Evolutionary conservation across 2,888 invertebrate species (phyloP), one percentile per base, ranked within the genome.

Genomic region (Nomada fucata): DNA sequence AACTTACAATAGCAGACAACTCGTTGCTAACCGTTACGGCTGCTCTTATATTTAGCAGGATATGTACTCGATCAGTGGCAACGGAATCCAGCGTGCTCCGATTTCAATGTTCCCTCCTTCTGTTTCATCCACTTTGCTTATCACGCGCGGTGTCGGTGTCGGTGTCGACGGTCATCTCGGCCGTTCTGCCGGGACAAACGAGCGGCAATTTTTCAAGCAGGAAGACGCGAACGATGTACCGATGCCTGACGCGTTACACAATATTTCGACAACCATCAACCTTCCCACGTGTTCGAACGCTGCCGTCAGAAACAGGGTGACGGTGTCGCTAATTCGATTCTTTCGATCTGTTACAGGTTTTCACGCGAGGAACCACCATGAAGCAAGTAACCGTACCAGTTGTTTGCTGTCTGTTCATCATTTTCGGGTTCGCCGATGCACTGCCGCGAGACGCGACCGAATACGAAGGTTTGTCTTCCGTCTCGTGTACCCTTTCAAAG

Each of bases 401-500:
- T 23, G 15, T 84, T 23, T 90, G 72, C 65, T 42, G 85, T 23
- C 36, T 82, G 1, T 61, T 77, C n/a, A 63, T 70, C 71, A n/a
- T 88, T 18, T 72, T 67, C 23, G 68, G 75, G 0, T 11, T 36
- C 29, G 83, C 84, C 42, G 71, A 63, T 23, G 79, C 86, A 9
- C 78, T 91, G 5, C 79, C 60, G 13, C 86, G 80, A 68, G 88
- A 86, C 52, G 86, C 91, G 20, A 83, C 81, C n/a, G 69, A 85
- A 42, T 91, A 91, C 77, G 91, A 92, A 90, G 91, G 91, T 92
- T 57, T 57, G 83, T 68, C 15, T 11, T 26, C 15, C 29, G 13
- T 23, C 42, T 36, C 7, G 9, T 10, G 11, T 47, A n/a, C 5
- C 26, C 5, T 36, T 52, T 1, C 20, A 4, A 36, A 5, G 36